These are phyloP conservation scores for Otolemur garnettii DNA, from an alignment of 2,113 vertebrate species.

Conservation along the genomic window DNA sequence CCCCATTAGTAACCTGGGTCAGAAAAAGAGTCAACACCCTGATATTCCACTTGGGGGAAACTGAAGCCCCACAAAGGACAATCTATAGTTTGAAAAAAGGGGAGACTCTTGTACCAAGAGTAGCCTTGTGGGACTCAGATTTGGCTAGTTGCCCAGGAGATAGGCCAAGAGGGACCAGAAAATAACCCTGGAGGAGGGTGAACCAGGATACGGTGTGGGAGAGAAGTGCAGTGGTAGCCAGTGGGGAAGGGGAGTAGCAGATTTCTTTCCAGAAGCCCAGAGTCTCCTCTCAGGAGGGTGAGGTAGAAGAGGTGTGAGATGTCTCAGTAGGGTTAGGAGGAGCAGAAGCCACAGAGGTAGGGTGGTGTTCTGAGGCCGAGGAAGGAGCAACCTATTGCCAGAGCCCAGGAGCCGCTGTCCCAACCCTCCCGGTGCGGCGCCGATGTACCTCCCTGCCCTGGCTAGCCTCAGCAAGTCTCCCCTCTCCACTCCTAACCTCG, in stretches of 20 bases:
- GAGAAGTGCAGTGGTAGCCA: not conserved
- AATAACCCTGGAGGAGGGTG: not conserved
- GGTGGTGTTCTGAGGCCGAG: not conserved
- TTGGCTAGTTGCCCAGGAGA: not conserved
- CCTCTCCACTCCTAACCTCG: constrained; percentile 60
- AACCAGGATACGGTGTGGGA: not conserved
- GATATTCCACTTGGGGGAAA: not conserved
- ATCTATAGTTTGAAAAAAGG: not conserved
- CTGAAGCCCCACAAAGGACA: not conserved
- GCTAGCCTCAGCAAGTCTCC: constrained; percentile 80
- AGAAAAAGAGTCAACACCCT: not conserved
- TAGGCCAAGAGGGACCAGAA: not conserved
- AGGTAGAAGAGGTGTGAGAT: constrained; percentile 35
- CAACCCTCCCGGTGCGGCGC: not conserved
- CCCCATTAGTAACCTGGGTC: not conserved
- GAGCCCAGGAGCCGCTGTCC: constrained; percentile 14
- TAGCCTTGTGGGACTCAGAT: not conserved
- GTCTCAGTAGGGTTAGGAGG: not conserved
- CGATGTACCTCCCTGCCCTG: constrained; percentile 50
- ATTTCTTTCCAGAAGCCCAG: constrained; percentile 41
- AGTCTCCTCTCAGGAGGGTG: not conserved
- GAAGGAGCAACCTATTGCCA: not conserved
- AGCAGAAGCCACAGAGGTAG: not conserved
- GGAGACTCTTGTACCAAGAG: not conserved
- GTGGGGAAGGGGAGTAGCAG: not conserved